phyloP scores from a whole-genome alignment of 2,113 vertebrate genomes.

The Mobula birostris region DNA sequence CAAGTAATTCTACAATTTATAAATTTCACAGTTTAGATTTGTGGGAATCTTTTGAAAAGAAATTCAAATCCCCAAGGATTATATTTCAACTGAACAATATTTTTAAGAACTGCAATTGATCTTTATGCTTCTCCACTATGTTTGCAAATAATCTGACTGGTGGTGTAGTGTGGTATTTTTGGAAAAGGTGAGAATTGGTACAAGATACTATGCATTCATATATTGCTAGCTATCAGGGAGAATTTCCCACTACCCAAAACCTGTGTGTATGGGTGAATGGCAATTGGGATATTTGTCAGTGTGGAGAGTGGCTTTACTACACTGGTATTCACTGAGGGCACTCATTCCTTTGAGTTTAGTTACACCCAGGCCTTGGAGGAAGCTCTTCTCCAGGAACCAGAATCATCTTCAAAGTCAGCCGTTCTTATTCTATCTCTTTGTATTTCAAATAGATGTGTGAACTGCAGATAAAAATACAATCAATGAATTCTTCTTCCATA shows the following conservation, averaged over 20 bases:
- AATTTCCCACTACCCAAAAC: background rate
- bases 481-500: background rate
- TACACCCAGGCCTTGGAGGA: background rate
- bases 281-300: background rate
- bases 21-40: background rate
- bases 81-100: background rate
- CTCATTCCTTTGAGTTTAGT: background rate
- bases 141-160: background rate
- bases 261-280: background rate
- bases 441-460: background rate
- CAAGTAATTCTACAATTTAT: constrained; percentile 1
- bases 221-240: too few species aligned
- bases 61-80: background rate
- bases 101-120: background rate
- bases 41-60: background rate
- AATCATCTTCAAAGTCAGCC: background rate
- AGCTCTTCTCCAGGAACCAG: background rate
- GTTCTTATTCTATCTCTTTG: background rate
- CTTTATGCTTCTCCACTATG: background rate
- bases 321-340: background rate
- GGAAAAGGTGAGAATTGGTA: too few species aligned
- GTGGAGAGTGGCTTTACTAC: background rate
- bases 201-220: too few species aligned
- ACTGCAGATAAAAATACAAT: background rate
- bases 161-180: background rate